phyloP scores from a whole-genome alignment of 2,797 vertebrate species.

The Chaetodon trifasciatus region DNA sequence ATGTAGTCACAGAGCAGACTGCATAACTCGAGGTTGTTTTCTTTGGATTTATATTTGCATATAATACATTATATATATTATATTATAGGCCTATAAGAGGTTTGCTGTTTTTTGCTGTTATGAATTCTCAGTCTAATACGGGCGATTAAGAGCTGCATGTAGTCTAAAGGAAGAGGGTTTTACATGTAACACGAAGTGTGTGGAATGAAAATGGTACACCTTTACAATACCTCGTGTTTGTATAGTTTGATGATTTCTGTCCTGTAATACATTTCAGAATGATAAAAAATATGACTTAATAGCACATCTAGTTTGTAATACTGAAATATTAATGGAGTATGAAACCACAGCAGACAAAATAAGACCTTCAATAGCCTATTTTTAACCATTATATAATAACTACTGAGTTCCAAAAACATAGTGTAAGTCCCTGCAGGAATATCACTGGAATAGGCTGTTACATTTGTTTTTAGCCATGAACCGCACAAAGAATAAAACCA shows the following conservation, averaged over 20 bases:
- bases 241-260: background rate
- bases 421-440: constrained; percentile 6
- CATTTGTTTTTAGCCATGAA: constrained; percentile 26
- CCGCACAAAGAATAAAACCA: constrained; percentile 41
- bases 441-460: background rate
- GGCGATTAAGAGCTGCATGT: background rate
- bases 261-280: background rate
- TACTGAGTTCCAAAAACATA: constrained; percentile 16
- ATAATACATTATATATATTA: background rate
- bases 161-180: background rate
- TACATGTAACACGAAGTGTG: background rate
- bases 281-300: constrained; percentile 7
- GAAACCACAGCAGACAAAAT: constrained; percentile 57
- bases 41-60: background rate
- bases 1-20: background rate
- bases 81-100: background rate
- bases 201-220: background rate
- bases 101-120: background rate
- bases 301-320: constrained; percentile 10
- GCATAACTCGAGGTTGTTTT: background rate
- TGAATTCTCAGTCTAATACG: background rate
- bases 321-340: constrained; percentile 25
- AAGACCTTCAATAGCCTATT: constrained; percentile 36
- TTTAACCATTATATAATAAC: constrained; percentile 40
- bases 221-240: background rate